phyloP scores from a whole-genome alignment of 2,888 invertebrate genomes.

The Brenthis daphne region DNA sequence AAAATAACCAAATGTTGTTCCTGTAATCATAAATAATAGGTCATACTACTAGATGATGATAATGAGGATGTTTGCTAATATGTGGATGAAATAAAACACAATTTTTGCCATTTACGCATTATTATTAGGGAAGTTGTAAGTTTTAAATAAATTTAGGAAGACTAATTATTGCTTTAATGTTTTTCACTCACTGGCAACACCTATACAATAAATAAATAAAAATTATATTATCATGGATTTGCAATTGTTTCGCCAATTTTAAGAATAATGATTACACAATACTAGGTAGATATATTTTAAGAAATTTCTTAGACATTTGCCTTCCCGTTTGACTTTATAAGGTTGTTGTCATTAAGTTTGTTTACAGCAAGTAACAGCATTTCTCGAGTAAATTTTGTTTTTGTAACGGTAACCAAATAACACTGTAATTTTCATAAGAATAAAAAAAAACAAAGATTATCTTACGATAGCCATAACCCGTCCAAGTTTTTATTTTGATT shows the following conservation, averaged over 20 bases:
- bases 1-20: conserved; percentile 59
- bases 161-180: conserved; percentile 6
- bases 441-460: conserved; percentile 26
- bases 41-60: background rate
- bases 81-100: conserved; percentile 5
- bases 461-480: conserved; percentile 26
- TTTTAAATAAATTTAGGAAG: conserved; percentile 23
- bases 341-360: conserved; percentile 13
- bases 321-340: conserved; percentile 9
- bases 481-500: conserved; percentile 16
- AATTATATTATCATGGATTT: too few relatives aligned
- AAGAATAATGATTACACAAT: background rate
- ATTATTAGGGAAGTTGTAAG: conserved; percentile 21
- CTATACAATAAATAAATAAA: too few relatives aligned
- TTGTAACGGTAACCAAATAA: conserved; percentile 26
- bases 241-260: too few relatives aligned
- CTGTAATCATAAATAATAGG: conserved; percentile 48
- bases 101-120: conserved; percentile 11
- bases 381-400: conserved; percentile 22
- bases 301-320: background rate
- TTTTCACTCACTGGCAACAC: too few relatives aligned
- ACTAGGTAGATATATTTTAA: background rate
- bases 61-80: too few relatives aligned
- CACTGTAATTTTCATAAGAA: conserved; percentile 23
- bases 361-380: conserved; percentile 28